These are phyloP conservation scores for Tadarida brasiliensis DNA, from an alignment of 2,797 vertebrate genomes.

Conservation along the genomic window DNA sequence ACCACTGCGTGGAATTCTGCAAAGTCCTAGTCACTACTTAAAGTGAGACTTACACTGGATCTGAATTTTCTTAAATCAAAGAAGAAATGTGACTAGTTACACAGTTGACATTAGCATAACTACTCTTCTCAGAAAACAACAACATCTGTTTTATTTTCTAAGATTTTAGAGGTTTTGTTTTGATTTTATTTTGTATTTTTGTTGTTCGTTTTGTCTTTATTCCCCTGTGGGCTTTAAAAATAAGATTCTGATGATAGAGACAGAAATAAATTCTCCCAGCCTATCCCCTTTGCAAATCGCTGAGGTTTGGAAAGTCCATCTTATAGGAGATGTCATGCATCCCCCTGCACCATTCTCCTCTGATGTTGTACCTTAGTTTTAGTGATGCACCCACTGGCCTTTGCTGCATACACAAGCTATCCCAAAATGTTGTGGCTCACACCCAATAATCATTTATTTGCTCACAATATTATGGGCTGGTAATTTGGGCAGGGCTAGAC, in stretches of 20 bases:
- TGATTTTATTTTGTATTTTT: conserved; percentile 45
- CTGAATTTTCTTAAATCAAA: not conserved
- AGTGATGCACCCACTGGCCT: not conserved
- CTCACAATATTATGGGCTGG: not conserved
- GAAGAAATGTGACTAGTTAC: not conserved
- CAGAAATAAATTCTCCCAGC: not conserved
- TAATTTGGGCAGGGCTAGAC: not conserved
- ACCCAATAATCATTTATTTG: not conserved
- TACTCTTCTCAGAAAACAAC: not conserved
- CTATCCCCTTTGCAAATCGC: not conserved
- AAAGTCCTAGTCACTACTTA: conserved; percentile 20
- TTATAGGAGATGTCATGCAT: not conserved
- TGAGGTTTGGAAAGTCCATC: not conserved
- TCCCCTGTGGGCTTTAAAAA: not conserved
- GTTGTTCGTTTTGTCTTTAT: not conserved
- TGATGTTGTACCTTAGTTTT: not conserved
- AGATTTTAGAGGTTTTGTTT: conserved; percentile 41
- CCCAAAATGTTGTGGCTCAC: not conserved
- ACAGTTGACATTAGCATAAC: not conserved
- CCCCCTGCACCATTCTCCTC: not conserved
- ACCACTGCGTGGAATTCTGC: not conserved
- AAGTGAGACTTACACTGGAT: not conserved
- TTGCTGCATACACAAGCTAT: not conserved
- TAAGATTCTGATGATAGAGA: conserved; percentile 19
- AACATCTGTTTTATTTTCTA: conserved; percentile 34